Percentiles rank a stretch among this genome's conserved stretches.
Evolutionary conservation across 2,888 invertebrate species (phyloP).

Genomic region (Pachydiplax longipennis): DNA sequence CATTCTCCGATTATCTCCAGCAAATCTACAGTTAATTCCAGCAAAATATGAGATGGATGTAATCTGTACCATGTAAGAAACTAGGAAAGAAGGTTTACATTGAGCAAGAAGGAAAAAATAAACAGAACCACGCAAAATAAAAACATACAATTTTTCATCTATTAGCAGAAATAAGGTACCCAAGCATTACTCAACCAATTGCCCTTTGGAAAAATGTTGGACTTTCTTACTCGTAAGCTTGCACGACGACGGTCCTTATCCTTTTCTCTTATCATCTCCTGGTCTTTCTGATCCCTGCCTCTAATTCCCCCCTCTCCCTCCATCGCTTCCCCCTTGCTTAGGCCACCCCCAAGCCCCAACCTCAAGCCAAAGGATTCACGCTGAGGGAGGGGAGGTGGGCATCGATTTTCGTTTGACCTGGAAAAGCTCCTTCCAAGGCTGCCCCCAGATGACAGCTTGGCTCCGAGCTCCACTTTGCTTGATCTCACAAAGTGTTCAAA

Average conservation of each 20-base stretch:
- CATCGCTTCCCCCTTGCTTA: conserved; percentile 47
- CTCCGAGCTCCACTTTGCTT: conserved; percentile 62
- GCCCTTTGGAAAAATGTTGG: conserved; percentile 47
- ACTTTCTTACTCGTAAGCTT: conserved; percentile 66
- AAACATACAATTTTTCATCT: neutral
- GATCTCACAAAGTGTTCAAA: conserved; percentile 65
- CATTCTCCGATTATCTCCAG: conserved; percentile 10
- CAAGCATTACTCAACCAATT: conserved; percentile 40
- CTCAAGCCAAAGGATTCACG: conserved; percentile 55
- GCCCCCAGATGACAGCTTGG: conserved; percentile 70
- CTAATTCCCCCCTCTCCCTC: conserved; percentile 48
- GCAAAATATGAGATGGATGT: neutral
- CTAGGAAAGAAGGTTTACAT: conserved; percentile 7
- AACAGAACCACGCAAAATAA: neutral
- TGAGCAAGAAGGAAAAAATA: neutral
- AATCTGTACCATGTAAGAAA: conserved; percentile 12
- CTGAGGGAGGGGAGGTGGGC: conserved; percentile 53
- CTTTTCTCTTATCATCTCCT: conserved; percentile 53
- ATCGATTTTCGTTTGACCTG: conserved; percentile 69
- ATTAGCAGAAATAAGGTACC: conserved; percentile 17
- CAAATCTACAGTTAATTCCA: conserved; percentile 15
- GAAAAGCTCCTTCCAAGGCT: conserved; percentile 72
- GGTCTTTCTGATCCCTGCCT: conserved; percentile 51
- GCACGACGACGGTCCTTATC: conserved; percentile 65
- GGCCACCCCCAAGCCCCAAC: conserved; percentile 62